Conservation (phyloP, 1,140 invertebrate species). For the Kradibia gibbosae region DNA sequence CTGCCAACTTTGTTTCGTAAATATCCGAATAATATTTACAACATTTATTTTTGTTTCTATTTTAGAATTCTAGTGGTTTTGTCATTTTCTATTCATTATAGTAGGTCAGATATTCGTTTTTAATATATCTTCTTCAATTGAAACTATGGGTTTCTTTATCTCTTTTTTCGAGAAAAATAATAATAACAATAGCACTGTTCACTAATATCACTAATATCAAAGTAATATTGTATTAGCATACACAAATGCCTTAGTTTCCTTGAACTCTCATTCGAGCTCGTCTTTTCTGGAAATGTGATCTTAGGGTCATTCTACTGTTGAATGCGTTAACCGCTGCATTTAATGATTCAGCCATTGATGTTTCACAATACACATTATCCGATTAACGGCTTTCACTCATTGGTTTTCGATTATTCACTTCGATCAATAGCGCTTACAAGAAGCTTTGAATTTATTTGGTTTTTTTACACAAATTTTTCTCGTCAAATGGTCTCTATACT, state of each 20-base stretch:
- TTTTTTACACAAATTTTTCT: no score
- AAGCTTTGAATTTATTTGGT: no score
- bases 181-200: neutral
- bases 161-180: no score
- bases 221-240: neutral
- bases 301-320: neutral
- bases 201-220: neutral
- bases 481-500: no score
- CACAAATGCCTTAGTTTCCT: neutral
- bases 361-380: neutral
- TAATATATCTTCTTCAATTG: no score
- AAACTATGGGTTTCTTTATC: no score
- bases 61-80: no score
- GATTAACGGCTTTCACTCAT: neutral
- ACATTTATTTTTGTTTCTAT: neutral
- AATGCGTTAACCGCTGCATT: neutral
- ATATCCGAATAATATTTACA: neutral
- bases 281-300: neutral
- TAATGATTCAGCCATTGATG: no score
- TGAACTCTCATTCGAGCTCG: neutral
- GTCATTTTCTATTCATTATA: no score
- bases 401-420: conserved; percentile 9
- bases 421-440: neutral
- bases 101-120: no score
- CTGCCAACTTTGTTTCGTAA: neutral